Percentiles rank a stretch among this genome's conserved stretches.
phyloP scores from a whole-genome alignment of 2,113 vertebrate genomes.

The Lycaon pictus region DNA sequence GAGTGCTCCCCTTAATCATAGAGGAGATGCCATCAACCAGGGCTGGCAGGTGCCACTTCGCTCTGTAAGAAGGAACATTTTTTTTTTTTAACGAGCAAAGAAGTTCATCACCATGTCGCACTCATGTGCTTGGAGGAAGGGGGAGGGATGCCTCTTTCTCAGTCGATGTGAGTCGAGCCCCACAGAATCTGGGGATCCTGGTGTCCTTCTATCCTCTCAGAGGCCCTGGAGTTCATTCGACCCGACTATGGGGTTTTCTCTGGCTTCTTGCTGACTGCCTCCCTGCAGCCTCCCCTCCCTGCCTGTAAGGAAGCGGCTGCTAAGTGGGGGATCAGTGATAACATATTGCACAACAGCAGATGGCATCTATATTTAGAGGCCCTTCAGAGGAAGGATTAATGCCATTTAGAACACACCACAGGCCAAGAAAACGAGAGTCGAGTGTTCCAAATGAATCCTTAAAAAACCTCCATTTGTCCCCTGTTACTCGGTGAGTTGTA shows the following conservation, averaged over 20 bases:
- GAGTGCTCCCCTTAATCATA: conserved; percentile 51
- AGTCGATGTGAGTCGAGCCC: neutral
- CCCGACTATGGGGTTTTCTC: neutral
- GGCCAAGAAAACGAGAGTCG: conserved; percentile 60
- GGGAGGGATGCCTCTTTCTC: neutral
- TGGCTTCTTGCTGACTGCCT: neutral
- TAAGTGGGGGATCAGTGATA: conserved; percentile 54
- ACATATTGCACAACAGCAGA: conserved; percentile 53
- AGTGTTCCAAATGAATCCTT: conserved; percentile 41
- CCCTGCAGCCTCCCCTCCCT: neutral
- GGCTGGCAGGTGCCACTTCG: conserved; percentile 5
- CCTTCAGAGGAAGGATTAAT: conserved; percentile 52
- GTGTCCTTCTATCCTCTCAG: neutral
- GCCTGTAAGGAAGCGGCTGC: neutral
- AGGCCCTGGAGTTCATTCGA: neutral
- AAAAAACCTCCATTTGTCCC: neutral
- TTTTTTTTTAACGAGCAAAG: neutral
- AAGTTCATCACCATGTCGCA: neutral
- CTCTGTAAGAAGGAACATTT: neutral
- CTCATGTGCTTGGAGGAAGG: neutral
- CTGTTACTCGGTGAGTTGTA: neutral
- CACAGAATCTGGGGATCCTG: neutral
- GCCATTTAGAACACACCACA: conserved; percentile 46
- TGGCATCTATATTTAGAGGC: conserved; percentile 66
- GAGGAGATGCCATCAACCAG: conserved; percentile 21